Percentiles rank a stretch among this genome's conserved stretches.
These are phyloP conservation scores for Drosophila paranaensis DNA, from an alignment of 2,888 invertebrate species.

Conservation along the genomic window DNA sequence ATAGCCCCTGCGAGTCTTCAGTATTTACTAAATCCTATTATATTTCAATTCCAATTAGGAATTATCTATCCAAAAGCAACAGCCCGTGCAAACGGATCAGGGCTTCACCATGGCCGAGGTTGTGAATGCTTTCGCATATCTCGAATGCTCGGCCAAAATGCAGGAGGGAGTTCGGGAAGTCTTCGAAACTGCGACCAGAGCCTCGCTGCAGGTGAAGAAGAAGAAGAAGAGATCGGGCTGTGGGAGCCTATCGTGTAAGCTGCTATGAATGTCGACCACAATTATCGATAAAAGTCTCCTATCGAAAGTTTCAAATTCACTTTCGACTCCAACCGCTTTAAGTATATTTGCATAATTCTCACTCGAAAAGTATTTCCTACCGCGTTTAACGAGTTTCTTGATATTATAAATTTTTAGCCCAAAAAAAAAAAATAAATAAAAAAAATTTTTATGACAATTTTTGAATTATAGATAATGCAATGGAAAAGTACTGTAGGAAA, in stretches of 20 bases:
- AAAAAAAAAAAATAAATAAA: slow-evolving; percentile 14
- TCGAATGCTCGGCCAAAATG: slow-evolving; percentile 99
- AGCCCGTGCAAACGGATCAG: slow-evolving; percentile 98
- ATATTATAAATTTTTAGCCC: slow-evolving; percentile 15
- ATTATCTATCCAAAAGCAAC: slow-evolving; percentile 98
- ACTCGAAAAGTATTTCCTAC: slow-evolving; percentile 1
- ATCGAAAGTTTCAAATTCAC: neutral
- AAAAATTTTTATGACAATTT: neutral
- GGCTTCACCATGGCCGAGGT: slow-evolving; percentile 98
- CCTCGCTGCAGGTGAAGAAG: slow-evolving; percentile 93
- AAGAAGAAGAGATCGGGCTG: slow-evolving; percentile 93
- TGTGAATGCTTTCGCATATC: slow-evolving; percentile 98
- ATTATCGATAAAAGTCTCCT: neutral
- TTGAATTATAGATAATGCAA: slow-evolving; percentile 17
- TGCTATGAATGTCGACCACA: neutral
- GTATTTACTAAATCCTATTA: neutral
- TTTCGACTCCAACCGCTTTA: neutral
- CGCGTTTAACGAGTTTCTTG: neutral
- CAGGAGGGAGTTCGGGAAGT: slow-evolving; percentile 99
- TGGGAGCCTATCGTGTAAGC: slow-evolving; percentile 88
- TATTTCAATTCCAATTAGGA: slow-evolving; percentile 86
- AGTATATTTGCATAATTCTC: neutral
- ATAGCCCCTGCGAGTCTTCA: neutral
- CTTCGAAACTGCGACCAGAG: slow-evolving; percentile 99
- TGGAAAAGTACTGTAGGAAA: slow-evolving; percentile 29